Percentiles rank a stretch among this genome's conserved stretches.
Evolutionary conservation across 2,888 invertebrate species (phyloP).

Genomic region (Tuberolachnus salignus): DNA sequence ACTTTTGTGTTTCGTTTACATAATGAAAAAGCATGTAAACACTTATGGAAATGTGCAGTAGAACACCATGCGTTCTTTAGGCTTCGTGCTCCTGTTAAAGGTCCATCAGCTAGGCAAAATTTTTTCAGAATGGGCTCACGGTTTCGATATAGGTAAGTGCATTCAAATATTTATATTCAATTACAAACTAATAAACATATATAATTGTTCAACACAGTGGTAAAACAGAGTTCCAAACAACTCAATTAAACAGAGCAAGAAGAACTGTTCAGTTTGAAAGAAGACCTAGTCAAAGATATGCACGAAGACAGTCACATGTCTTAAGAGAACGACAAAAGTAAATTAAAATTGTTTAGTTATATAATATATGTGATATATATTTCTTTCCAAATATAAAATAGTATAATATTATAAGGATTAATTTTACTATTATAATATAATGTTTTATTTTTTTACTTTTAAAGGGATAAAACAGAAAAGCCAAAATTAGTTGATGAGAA

Average conservation of each 20-base stretch:
- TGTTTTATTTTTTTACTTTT: not conserved
- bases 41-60: constrained; percentile 99
- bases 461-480: constrained; percentile 43
- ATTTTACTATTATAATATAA: too few species aligned
- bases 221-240: constrained; percentile 96
- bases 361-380: not conserved
- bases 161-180: not conserved
- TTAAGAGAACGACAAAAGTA: constrained; percentile 79
- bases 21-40: constrained; percentile 98
- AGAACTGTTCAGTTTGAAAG: constrained; percentile 96
- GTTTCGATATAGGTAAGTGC: constrained; percentile 77
- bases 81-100: constrained; percentile 85
- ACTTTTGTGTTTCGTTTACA: constrained; percentile 95
- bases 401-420: too few species aligned
- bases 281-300: constrained; percentile 94
- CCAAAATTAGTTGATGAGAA: constrained; percentile 33
- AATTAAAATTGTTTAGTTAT: constrained; percentile 58
- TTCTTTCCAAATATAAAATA: too few species aligned
- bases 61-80: constrained; percentile 99
- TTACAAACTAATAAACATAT: not conserved
- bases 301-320: constrained; percentile 88
- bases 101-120: constrained; percentile 87
- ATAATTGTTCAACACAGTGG: constrained; percentile 69
- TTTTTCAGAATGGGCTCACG: constrained; percentile 99
- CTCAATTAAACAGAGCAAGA: constrained; percentile 85